Evolutionary conservation across 2,113 vertebrate species (phyloP), one percentile per base, ranked within the genome.

Genomic region (human (Homo sapiens)): DNA sequence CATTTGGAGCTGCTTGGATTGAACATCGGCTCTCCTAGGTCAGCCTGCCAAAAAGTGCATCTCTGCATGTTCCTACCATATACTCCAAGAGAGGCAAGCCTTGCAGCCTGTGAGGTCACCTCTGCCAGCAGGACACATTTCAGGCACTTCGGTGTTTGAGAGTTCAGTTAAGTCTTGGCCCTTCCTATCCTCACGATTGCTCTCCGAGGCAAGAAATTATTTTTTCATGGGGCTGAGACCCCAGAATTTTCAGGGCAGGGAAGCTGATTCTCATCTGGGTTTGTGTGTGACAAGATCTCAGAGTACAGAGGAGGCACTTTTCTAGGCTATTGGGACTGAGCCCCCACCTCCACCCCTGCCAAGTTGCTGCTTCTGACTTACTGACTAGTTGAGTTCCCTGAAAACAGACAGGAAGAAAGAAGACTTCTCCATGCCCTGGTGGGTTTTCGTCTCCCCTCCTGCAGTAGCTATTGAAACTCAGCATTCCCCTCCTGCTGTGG

Each of bases 151-250:
- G 1, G 0, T 35, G 4, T 78, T 6, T 14, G 43, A 52, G 35
- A 32, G 35, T 17, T 70, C 13, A 0, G 66, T 68, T 18, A 32
- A n/a, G 32, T 6, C 12, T 0, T 0, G 38, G 59, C 7, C 38
- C 50, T 90, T 25, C 10, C 6, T 23, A 9, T 3, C 66, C 79
- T 70, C 40, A 1, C 18, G 8, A 0, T 18, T 4, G 12, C 14
- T 50, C 27, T 61, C 57, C 17, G 14, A 35, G 17, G 32, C 17
- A 85, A 32, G 85, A 43, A 76, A 52, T 35, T n/a, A 22, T 32
- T 94, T 45, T 76, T 38, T 81, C 50, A 18, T 4, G 1, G 0
- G 14, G 20, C 9, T 16, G 61, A 45, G 82, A 40, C 13, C 43
- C n/a, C 32, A 20, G 27, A n/a, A 12, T 30, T 64, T 75, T n/a